Evolutionary conservation across 2,113 vertebrate species (phyloP), one percentile per base, ranked within the genome.

Genomic region (Cavia porcellus): DNA sequence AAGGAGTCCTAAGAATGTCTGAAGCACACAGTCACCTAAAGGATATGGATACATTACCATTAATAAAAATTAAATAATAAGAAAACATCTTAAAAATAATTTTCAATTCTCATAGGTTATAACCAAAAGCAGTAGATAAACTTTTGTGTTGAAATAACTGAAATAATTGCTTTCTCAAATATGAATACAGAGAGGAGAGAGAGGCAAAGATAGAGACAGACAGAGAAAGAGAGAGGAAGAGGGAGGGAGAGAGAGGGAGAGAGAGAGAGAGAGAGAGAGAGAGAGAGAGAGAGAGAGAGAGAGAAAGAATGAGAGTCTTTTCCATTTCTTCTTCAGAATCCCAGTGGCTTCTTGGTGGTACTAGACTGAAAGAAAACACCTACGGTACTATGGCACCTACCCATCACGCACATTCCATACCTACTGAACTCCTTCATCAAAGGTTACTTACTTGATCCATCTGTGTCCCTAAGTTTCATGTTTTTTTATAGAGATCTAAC

Each of bases 401-500:
- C n/a, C 22, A n/a, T 80, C 5, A 82, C 81, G 3, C 17, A 8
- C 77, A 50, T 52, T 92, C 5, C 25, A 88, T 17, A 90, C 38
- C 22, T 45, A 61, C 38, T 87, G 32, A 4, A 42, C 14, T 92
- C 12, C 14, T 66, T 90, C 35, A 90, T 72, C 35, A 79, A 92
- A 90, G 24, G 13, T 70, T 95, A 64, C 50, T 85, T n/a, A n/a
- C n/a, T n/a, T 94, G 19, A 86, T 83, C 1, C 83, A 5, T 92
- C 77, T 96, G 61, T 28, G n/a, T 28, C 25, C 11, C 9, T 83
- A 86, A 89, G 59, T 88, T 55, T 90, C 55, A 17, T 35, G 3
- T n/a, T 88, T 12, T 94, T 94, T 89, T 86, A n/a, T 72, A 96
- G 86, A 96, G 90, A 79, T 92, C 35, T 89, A 91, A n/a, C 59